Base-by-base conservation (phyloP, 2,113 vertebrate genomes). In the Emydura subglobosa region DNA sequence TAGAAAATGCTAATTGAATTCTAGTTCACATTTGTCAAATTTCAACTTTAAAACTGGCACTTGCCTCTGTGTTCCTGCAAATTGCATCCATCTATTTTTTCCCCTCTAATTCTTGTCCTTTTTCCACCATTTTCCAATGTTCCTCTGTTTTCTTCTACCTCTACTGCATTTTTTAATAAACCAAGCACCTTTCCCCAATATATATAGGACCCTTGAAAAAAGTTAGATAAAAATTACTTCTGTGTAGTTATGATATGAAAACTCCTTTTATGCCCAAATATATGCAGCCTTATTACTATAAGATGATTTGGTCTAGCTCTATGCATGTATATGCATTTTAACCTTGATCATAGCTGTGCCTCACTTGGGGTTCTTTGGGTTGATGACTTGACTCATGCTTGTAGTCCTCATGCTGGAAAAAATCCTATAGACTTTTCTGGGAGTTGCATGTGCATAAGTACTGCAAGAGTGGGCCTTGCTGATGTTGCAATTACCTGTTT, bases 381-480 rank as follows among this genome's bases (percentile, higher is more conserved):
- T 72, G n/a, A 22, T 19, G 5, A 11, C n/a, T 39, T 68, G 65
- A 7, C 27, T 2, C 27, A 27, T 10, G 29, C 5, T 27, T 13
- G 0, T 68, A 7, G 0, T 22, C 78, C 65, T 51, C 1, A 0
- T 34, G 42, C 65, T 17, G 19, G 11, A 44, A 79, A 27, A 21
- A 13, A 5, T 10, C 74, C 50, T 3, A 1, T 0, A 1, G 34
- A 0, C 42, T 51, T 49, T 31, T 2, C 2, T 9, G 17, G 34
- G 5, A 5, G 49, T 50, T 65, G 6, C 21, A 9, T 79, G 72
- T 47, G 68, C n/a, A 25, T 10, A n/a, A 14, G 14, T 25, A 76
- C 10, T 72, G 8, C 4, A 68, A 68, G 65, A 72, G 17, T 39
- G n/a, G n/a, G 7, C 3, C 7, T 29, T 17, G 3, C n/a, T 54